phyloP scores from a whole-genome alignment of 92 coral and sea anemone species.

The Bergia puertoricense region DNA sequence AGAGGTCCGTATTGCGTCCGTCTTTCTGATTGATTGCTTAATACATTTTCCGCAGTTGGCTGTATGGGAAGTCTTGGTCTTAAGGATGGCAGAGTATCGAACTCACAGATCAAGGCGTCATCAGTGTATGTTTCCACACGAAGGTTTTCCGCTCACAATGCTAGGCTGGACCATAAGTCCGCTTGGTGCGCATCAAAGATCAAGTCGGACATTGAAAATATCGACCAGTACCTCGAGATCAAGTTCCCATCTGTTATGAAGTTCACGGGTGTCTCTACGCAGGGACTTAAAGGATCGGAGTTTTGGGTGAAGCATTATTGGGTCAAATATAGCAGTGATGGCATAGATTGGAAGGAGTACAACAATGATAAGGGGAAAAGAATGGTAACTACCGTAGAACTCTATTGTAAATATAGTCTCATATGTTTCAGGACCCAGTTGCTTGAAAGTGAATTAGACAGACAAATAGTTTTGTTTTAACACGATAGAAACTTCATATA shows the following conservation, averaged over 20 bases:
- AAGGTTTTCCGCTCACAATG: slow-evolving; percentile 1
- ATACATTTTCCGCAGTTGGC: slow-evolving; percentile 2
- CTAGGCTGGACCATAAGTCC: slow-evolving; percentile 17
- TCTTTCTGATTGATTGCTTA: neutral
- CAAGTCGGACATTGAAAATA: slow-evolving; percentile 30
- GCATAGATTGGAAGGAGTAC: slow-evolving; percentile 19
- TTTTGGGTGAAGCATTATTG: slow-evolving; percentile 39
- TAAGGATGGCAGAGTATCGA: slow-evolving; percentile 25
- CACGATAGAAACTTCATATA: too few relatives aligned
- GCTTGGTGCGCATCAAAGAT: slow-evolving; percentile 43
- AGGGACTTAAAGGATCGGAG: slow-evolving; percentile 8
- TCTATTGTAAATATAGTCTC: too few relatives aligned
- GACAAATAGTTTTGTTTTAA: too few relatives aligned
- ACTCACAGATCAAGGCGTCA: slow-evolving; percentile 39
- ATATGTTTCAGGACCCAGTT: too few relatives aligned
- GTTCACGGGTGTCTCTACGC: slow-evolving; percentile 33
- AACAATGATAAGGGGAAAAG: slow-evolving; percentile 37
- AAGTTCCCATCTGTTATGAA: slow-evolving; percentile 25
- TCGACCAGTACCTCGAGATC: slow-evolving; percentile 39
- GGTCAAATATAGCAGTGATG: slow-evolving; percentile 30
- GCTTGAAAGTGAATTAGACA: too few relatives aligned
- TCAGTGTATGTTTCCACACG: slow-evolving; percentile 30
- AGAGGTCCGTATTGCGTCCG: too few relatives aligned
- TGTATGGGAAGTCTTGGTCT: slow-evolving; percentile 22
- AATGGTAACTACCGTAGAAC: slow-evolving; percentile 2